Conservation (phyloP, 2,113 vertebrate species). For the Solea solea region DNA sequence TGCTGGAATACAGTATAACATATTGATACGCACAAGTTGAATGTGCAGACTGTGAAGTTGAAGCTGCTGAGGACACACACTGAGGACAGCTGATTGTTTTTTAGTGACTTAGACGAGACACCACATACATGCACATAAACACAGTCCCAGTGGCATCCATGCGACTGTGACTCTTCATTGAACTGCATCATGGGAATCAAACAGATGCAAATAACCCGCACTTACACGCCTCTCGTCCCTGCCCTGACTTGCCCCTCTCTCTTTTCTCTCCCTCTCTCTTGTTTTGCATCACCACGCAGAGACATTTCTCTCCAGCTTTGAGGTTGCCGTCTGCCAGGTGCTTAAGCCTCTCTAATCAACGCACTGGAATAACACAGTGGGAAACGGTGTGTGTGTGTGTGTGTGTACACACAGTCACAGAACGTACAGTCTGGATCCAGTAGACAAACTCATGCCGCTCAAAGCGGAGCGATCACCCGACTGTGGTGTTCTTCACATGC, state of each 20-base stretch:
- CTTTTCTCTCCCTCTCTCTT: slow-evolving; percentile 46
- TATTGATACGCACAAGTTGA: too few species aligned
- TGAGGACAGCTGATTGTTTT: too few species aligned
- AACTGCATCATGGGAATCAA: slow-evolving; percentile 42
- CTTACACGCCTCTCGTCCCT: slow-evolving; percentile 55
- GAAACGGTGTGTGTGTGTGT: slow-evolving; percentile 11
- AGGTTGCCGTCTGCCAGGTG: slow-evolving; percentile 64
- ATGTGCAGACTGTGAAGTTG: too few species aligned
- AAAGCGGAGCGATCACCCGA: not conserved
- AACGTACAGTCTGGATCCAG: not conserved
- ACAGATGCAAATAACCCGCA: slow-evolving; percentile 33
- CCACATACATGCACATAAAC: not conserved
- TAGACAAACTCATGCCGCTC: slow-evolving; percentile 5
- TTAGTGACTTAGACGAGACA: too few species aligned
- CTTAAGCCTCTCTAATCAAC: slow-evolving; percentile 58
- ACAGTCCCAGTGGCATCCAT: not conserved
- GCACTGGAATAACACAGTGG: slow-evolving; percentile 39
- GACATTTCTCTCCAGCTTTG: slow-evolving; percentile 43
- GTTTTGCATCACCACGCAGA: slow-evolving; percentile 55
- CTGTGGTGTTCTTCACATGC: slow-evolving; percentile 12
- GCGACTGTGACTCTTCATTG: slow-evolving; percentile 21
- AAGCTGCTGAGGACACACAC: too few species aligned
- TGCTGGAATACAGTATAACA: too few species aligned
- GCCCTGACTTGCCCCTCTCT: slow-evolving; percentile 71
- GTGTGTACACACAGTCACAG: not conserved